phyloP scores from a whole-genome alignment of 2,888 invertebrate genomes.

The Podotricha telesiphe region DNA sequence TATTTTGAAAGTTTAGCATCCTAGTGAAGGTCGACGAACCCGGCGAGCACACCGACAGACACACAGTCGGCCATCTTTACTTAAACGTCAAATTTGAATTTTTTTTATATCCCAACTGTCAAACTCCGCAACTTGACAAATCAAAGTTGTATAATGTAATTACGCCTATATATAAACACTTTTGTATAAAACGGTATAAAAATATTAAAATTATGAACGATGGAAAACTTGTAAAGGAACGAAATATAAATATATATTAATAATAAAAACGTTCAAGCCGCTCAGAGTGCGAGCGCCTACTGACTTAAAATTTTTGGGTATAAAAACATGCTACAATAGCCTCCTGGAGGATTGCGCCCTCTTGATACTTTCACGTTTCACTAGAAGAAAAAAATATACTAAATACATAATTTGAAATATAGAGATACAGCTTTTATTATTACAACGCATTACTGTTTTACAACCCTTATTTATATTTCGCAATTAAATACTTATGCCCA shows the following conservation, averaged over 20 bases:
- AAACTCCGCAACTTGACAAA: constrained; percentile 63
- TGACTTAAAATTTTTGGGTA: constrained; percentile 84
- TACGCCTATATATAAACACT: constrained; percentile 81
- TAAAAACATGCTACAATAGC: constrained; percentile 84
- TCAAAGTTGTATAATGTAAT: constrained; percentile 60
- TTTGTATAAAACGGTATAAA: constrained; percentile 83
- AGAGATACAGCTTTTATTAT: too few species aligned
- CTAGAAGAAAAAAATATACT: constrained; percentile 21
- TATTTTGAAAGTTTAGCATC: constrained; percentile 78
- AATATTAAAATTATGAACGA: constrained; percentile 83
- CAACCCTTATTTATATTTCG: too few species aligned
- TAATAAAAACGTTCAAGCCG: constrained; percentile 82
- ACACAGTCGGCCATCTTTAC: constrained; percentile 77
- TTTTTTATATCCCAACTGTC: constrained; percentile 63
- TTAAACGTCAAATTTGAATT: constrained; percentile 68
- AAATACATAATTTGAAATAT: too few species aligned
- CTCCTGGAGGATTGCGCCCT: constrained; percentile 63
- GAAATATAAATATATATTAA: constrained; percentile 84
- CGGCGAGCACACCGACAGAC: constrained; percentile 67
- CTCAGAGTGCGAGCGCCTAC: constrained; percentile 83
- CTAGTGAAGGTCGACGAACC: constrained; percentile 74
- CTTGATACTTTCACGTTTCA: constrained; percentile 68
- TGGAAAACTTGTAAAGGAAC: constrained; percentile 84
- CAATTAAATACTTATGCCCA: not conserved
- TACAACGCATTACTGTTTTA: too few species aligned